These are phyloP conservation scores for Atta cephalotes DNA, from an alignment of 1,140 invertebrate species.

Conservation along the genomic window DNA sequence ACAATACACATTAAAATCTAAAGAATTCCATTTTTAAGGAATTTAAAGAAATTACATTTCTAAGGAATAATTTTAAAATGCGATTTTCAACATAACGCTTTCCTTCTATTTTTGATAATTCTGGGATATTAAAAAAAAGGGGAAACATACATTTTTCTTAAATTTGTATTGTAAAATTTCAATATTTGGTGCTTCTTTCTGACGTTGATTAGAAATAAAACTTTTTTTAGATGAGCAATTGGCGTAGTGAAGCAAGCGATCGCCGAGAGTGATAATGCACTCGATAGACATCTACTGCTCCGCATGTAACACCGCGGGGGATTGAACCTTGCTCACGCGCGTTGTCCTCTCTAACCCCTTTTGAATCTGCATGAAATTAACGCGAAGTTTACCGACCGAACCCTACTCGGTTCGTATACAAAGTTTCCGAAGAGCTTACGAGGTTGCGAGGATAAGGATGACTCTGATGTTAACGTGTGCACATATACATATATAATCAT, in stretches of 20 bases:
- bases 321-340: constrained; percentile 67
- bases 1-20: not conserved
- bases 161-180: not conserved
- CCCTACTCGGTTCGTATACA: constrained; percentile 38
- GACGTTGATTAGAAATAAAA: not conserved
- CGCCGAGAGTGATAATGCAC: not conserved
- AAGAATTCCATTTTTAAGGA: not conserved
- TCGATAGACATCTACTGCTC: constrained; percentile 50
- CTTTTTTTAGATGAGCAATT: not conserved
- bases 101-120: not conserved
- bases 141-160: not conserved
- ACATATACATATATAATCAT: constrained; percentile 10
- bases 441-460: constrained; percentile 14
- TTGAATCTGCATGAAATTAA: constrained; percentile 77
- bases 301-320: constrained; percentile 49
- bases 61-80: constrained; percentile 12
- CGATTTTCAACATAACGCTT: not conserved
- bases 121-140: not conserved
- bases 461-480: not conserved
- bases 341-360: constrained; percentile 65
- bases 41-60: not conserved
- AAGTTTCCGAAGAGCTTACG: constrained; percentile 67
- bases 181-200: not conserved
- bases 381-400: constrained; percentile 71
- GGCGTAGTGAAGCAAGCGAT: not conserved